phyloP scores from a whole-genome alignment of 2,888 invertebrate species.

The Folsomia candida region DNA sequence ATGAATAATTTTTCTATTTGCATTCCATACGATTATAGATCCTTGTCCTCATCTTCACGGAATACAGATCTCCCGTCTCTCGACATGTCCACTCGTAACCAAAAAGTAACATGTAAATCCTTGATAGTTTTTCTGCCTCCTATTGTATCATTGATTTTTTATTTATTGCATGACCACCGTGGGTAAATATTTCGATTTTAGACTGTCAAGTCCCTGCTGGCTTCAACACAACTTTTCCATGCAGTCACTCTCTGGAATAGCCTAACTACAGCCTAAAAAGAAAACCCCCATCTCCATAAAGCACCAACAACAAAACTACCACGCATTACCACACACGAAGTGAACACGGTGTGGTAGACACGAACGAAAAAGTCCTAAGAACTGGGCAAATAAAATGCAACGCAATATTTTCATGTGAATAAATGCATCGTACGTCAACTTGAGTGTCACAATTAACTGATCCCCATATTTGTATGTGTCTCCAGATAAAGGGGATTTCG shows the following conservation, averaged over 20 bases:
- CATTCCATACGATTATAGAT: slow-evolving; percentile 7
- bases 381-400: background rate
- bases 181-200: slow-evolving; percentile 20
- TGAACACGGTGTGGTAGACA: background rate
- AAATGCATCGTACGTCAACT: too few species aligned
- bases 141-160: background rate
- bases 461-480: too few species aligned
- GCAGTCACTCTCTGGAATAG: background rate
- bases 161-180: slow-evolving; percentile 20
- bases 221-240: background rate
- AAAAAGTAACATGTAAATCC: background rate
- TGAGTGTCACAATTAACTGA: too few species aligned
- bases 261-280: background rate
- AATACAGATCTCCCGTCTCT: background rate
- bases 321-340: background rate
- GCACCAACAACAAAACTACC: background rate
- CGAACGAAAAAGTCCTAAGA: background rate
- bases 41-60: background rate
- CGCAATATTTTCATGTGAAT: too few species aligned
- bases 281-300: too few species aligned
- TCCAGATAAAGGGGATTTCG: too few species aligned
- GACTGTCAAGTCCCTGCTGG: slow-evolving; percentile 19
- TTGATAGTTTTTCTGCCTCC: background rate
- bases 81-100: background rate
- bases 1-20: slow-evolving; percentile 20